Evolutionary conservation across 2,113 vertebrate species (phyloP).

Genomic region (Kobus ellipsiprymnus): DNA sequence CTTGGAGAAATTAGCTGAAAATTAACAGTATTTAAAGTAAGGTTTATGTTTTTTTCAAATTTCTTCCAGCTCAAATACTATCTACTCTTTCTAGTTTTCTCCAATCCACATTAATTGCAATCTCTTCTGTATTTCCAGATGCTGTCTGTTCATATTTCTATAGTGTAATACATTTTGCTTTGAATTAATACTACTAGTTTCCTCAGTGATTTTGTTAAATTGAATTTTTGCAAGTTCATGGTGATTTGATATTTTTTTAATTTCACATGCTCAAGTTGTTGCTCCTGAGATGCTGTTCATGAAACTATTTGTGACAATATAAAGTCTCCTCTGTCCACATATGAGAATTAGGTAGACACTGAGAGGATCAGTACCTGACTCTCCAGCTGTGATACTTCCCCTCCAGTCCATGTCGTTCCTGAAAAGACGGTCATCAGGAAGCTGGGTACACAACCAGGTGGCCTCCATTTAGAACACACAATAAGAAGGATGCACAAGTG

Average conservation of each 20-base stretch:
- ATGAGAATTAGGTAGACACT: background rate
- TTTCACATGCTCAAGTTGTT: background rate
- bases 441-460: background rate
- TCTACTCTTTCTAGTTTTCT: background rate
- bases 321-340: background rate
- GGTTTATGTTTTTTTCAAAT: background rate
- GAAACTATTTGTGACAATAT: background rate
- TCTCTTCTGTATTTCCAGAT: background rate
- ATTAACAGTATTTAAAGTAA: conserved; percentile 17
- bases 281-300: background rate
- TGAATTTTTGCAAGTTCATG: background rate
- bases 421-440: background rate
- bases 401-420: background rate
- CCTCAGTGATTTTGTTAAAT: background rate
- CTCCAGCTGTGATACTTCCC: background rate
- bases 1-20: background rate
- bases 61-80: background rate
- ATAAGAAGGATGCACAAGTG: background rate
- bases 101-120: background rate
- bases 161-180: background rate
- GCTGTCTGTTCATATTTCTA: background rate
- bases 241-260: background rate
- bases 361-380: background rate
- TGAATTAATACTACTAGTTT: background rate
- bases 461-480: background rate